Percentiles rank a stretch among this genome's conserved stretches.
phyloP scores from a whole-genome alignment of 2,113 vertebrate genomes.

The Chaetodon trifascialis region DNA sequence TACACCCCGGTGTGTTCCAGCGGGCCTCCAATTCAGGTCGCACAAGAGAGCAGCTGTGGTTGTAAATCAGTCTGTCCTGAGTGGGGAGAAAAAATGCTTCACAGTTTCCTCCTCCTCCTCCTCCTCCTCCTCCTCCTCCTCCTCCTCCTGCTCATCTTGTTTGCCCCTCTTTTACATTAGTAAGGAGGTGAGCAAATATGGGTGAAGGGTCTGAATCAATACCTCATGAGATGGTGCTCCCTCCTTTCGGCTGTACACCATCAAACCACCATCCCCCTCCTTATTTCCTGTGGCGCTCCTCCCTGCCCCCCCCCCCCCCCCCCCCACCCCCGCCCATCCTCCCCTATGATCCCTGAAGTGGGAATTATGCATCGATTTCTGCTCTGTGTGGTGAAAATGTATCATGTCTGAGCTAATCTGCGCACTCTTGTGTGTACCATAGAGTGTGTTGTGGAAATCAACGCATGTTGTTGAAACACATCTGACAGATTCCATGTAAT shows the following conservation, averaged over 20 bases:
- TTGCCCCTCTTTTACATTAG: conserved; percentile 33
- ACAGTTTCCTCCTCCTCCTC: conserved; percentile 42
- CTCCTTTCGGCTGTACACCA: conserved; percentile 29
- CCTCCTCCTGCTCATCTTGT: conserved; percentile 6
- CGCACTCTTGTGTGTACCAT: conserved; percentile 10
- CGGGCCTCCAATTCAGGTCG: background rate
- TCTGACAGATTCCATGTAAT: background rate
- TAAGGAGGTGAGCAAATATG: conserved; percentile 36
- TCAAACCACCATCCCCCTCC: conserved; percentile 43
- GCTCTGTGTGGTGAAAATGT: conserved; percentile 35
- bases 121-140: background rate
- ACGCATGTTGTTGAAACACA: conserved; percentile 10
- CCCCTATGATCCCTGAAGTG: conserved; percentile 32
- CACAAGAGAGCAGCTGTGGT: conserved; percentile 19
- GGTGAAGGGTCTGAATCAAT: conserved; percentile 58
- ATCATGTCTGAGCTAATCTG: conserved; percentile 35
- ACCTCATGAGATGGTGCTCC: conserved; percentile 45
- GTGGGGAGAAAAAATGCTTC: conserved; percentile 36
- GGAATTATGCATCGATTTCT: conserved; percentile 73
- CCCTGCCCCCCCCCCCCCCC: background rate
- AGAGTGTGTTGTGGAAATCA: background rate
- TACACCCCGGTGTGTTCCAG: conserved; percentile 6
- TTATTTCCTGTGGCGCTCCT: conserved; percentile 15
- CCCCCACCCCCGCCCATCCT: background rate
- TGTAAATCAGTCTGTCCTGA: conserved; percentile 54